Base-by-base conservation (phyloP, 2,797 vertebrate genomes). In the Pangasius krempfi region DNA sequence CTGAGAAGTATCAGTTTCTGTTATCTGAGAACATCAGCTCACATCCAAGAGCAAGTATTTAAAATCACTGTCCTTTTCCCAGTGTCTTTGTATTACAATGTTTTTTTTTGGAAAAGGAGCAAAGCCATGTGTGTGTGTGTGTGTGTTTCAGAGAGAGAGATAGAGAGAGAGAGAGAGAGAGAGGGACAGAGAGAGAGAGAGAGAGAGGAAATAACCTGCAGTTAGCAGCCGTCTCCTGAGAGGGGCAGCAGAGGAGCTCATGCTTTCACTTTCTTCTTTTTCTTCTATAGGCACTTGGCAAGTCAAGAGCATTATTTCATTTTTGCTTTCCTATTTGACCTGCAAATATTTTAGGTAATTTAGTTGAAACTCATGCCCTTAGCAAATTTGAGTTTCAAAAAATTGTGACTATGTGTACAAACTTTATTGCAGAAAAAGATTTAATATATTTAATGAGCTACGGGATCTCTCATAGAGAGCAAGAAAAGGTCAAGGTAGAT, bases 181-280 rank as follows among this genome's bases (percentile, higher is more conserved):
- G 12, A 66, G 72, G 83, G 79, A 75, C 30, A 56, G 84, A 40
- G 83, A 54, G 9, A 33, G 27, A 84, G 40, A 30, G 44, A 72
- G 56, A 84, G 66, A 89, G 50, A n/a, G 72, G 54, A 68, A 76
- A 73, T 37, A 50, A 30, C 7, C 68, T 94, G 94, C 91, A 94
- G 93, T 95, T 90, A 27, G 92, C 88, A 0, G 30, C 72, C 86
- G 88, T 66, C 83, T 94, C 96, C 96, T 96, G 94, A 72, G 92
- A 93, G 96, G 92, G 96, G 96, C 95, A 95, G 95, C 94, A 96
- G 94, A 96, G 95, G 95, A 95, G 94, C 93, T 96, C 95, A 90
- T 83, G 88, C 90, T 20, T 83, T 18, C 27, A 80, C 87, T 78
- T 52, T 85, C 78, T 75, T 12, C 37, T 88, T 30, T 81, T 40